Base-by-base conservation (phyloP, 2,113 vertebrate genomes). In the Rutilus rutilus region DNA sequence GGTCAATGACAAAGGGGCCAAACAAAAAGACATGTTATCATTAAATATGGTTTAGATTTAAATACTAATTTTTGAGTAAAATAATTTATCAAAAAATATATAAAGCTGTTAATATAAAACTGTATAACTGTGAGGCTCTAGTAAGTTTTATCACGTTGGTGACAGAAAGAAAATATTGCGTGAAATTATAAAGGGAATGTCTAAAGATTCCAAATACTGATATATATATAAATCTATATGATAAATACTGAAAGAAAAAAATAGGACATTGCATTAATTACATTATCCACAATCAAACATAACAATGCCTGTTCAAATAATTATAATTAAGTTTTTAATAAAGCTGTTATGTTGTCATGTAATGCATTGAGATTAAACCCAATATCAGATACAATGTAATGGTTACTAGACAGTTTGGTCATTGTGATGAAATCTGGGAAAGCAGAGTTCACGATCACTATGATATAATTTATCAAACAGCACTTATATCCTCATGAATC, bases 401-500 rank as follows among this genome's bases (percentile, higher is more conserved):
- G 30, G 17, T 30, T 21, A 42, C 19, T 21, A 33, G 65, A 21
- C 8, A 42, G 8, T 74, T 47, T 57, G n/a, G 39, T 64, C 30
- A 59, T 69, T 65, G 75, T 71, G 62, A 75, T 79, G 59, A 59
- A 62, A 71, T 42, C 50, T 23, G 36, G 6, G 14, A 42, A 60
- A 67, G 25, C 15, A 71, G 21, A 65, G 77, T 80, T 78, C 7
- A 42, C 83, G 21, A 64, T 47, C 30, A 76, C 73, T 15, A 67
- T 52, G 45, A 54, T 67, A 64, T 64, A 0, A 81, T 76, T 88
- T 47, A 78, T 71, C 77, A 74, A 54, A 27, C 60, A 27, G 59
- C 15, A 21, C 78, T 78, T 84, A 57, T 69, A 84, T 78, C 82
- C 52, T 77, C 85, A 78, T 73, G 62, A 69, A 88, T 84, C 83